A percentile compares a stretch with the other conserved stretches of the same genome.
These are phyloP conservation scores for Ianthella basta DNA, from an alignment of 37 sponge, comb jelly and placozoan species.

Conservation along the genomic window DNA sequence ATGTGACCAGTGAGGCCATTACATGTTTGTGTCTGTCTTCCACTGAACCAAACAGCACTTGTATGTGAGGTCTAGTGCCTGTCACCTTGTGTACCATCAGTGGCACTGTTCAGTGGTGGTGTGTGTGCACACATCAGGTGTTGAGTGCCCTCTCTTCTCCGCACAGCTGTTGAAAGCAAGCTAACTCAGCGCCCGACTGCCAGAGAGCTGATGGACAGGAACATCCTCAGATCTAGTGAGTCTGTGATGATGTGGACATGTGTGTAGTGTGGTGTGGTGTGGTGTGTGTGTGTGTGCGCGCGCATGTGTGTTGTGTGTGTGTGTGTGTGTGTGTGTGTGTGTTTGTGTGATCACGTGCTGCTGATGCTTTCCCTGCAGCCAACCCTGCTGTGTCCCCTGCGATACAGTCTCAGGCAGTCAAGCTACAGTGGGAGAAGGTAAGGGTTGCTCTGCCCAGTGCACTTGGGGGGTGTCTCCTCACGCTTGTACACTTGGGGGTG, in stretches of 20 bases:
- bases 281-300: neutral
- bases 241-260: neutral
- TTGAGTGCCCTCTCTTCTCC: too few relatives aligned
- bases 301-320: neutral
- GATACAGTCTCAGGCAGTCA: constrained; percentile 19
- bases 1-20: too few relatives aligned
- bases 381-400: constrained; percentile 11
- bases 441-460: too few relatives aligned
- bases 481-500: too few relatives aligned
- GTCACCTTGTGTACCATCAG: too few relatives aligned
- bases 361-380: neutral
- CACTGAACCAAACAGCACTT: too few relatives aligned
- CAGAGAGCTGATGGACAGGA: constrained; percentile 9
- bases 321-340: neutral
- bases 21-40: too few relatives aligned
- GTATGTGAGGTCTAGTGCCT: too few relatives aligned
- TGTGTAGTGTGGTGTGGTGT: neutral
- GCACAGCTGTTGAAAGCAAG: neutral
- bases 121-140: too few relatives aligned
- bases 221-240: constrained; percentile 35
- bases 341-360: neutral
- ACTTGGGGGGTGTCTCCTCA: too few relatives aligned
- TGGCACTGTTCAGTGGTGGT: too few relatives aligned
- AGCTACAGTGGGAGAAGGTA: constrained; percentile 35
- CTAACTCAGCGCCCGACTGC: constrained; percentile 25